phyloP scores from a whole-genome alignment of 2,797 vertebrate genomes.

The Chelon auratus region DNA sequence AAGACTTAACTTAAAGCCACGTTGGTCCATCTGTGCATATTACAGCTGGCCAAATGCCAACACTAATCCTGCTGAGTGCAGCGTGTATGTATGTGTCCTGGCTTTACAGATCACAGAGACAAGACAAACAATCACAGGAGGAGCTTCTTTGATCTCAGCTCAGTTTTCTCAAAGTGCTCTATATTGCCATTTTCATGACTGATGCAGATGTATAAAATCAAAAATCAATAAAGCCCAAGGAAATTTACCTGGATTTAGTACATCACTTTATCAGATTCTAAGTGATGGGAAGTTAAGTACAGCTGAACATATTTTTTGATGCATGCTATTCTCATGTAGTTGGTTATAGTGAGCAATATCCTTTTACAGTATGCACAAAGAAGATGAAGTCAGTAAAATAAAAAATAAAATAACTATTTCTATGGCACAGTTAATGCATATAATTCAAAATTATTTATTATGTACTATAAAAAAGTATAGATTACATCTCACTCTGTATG shows the following conservation, averaged over 20 bases:
- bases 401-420: background rate
- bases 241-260: constrained; percentile 15
- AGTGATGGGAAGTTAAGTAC: background rate
- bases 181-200: constrained; percentile 14
- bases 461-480: too few relatives aligned
- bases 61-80: constrained; percentile 44
- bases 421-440: background rate
- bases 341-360: too few relatives aligned
- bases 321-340: too few relatives aligned
- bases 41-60: constrained; percentile 38
- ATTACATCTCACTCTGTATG: too few relatives aligned
- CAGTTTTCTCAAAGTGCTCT: constrained; percentile 23
- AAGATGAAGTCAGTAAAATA: background rate
- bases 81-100: constrained; percentile 19
- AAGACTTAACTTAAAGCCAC: constrained; percentile 51
- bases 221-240: background rate
- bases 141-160: constrained; percentile 19
- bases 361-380: background rate
- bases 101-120: constrained; percentile 8
- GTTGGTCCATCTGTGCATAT: constrained; percentile 55
- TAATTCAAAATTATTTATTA: background rate
- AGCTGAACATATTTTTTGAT: background rate
- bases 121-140: constrained; percentile 8
- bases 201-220: background rate
- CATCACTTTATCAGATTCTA: background rate